phyloP scores from a whole-genome alignment of 2,113 vertebrate species.

The Phaetusa simplex region DNA sequence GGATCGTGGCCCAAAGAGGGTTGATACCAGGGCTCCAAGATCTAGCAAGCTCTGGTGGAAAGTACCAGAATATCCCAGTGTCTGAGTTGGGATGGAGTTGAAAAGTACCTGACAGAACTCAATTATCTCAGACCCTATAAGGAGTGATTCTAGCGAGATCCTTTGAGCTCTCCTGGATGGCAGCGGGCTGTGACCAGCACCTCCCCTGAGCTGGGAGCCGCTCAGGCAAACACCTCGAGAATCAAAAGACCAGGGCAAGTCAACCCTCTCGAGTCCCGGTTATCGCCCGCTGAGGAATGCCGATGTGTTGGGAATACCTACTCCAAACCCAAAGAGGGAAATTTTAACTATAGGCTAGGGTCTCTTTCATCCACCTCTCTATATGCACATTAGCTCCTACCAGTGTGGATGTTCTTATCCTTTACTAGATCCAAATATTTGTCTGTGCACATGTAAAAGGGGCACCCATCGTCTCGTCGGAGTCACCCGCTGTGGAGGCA shows the following conservation, averaged over 20 bases:
- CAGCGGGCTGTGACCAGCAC: background rate
- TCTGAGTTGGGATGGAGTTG: background rate
- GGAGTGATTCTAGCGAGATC: background rate
- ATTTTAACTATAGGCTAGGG: background rate
- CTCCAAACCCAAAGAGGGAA: background rate
- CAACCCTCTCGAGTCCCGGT: background rate
- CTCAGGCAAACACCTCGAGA: background rate
- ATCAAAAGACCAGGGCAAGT: background rate
- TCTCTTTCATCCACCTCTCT: background rate
- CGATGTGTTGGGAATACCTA: background rate
- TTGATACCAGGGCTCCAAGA: background rate
- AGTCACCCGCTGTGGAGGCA: too few species aligned
- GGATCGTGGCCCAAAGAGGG: background rate
- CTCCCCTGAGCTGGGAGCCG: background rate
- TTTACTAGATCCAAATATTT: background rate
- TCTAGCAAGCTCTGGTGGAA: background rate
- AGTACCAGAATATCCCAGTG: background rate
- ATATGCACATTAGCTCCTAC: background rate
- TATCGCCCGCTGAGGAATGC: background rate
- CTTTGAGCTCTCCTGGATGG: background rate
- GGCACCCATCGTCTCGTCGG: too few species aligned
- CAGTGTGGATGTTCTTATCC: background rate
- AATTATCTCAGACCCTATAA: background rate
- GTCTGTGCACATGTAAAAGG: too few species aligned
- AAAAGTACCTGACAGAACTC: background rate